A percentile compares a stretch with the other conserved stretches of the same genome.
Evolutionary conservation across 1,140 invertebrate genomes (phyloP).

Genomic region (Conus betulinus): DNA sequence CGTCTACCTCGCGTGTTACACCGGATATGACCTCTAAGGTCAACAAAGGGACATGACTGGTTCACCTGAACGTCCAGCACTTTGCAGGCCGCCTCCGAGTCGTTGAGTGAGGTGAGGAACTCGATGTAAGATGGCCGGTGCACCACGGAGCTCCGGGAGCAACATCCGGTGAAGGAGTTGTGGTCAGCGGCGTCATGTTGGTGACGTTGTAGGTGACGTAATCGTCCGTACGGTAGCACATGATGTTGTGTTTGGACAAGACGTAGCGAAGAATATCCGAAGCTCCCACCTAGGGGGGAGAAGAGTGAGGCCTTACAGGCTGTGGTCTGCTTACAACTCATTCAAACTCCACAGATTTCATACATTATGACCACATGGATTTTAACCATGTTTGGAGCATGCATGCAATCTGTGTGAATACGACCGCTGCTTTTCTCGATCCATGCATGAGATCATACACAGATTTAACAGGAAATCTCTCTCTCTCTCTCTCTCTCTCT

Average conservation of each 20-base stretch:
- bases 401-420: too few relatives aligned
- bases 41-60: too few relatives aligned
- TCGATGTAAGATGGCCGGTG: conserved; percentile 53
- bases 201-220: conserved; percentile 54
- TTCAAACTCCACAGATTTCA: not conserved
- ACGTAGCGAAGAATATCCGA: conserved; percentile 25
- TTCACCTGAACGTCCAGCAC: conserved; percentile 59
- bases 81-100: conserved; percentile 47
- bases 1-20: too few relatives aligned
- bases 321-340: not conserved
- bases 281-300: not conserved
- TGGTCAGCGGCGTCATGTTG: conserved; percentile 56
- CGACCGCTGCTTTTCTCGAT: too few relatives aligned
- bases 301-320: too few relatives aligned
- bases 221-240: conserved; percentile 16
- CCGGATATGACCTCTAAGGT: too few relatives aligned
- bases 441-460: too few relatives aligned
- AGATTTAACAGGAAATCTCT: too few relatives aligned
- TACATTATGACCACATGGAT: too few relatives aligned
- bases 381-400: too few relatives aligned
- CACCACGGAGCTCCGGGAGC: conserved; percentile 24
- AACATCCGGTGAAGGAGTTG: conserved; percentile 46
- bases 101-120: conserved; percentile 51
- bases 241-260: conserved; percentile 8
- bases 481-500: too few relatives aligned